Percentiles rank a stretch among this genome's conserved stretches.
phyloP scores from a whole-genome alignment of 2,888 invertebrate genomes.

The Hydropsyche betteni region DNA sequence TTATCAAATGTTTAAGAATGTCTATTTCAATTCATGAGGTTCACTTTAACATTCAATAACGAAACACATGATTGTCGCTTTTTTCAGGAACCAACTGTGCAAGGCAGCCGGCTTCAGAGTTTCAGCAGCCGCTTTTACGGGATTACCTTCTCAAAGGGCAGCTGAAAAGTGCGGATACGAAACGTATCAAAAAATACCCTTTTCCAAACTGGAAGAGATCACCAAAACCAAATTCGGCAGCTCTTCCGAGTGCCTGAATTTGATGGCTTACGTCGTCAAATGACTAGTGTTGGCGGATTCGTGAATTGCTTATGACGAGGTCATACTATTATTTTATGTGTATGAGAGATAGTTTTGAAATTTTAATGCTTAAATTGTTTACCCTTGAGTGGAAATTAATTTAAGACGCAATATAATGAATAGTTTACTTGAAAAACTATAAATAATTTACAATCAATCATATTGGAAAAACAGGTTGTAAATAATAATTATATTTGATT shows the following conservation, averaged over 20 bases:
- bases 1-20: too few species aligned
- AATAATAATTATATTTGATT: too few species aligned
- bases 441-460: too few species aligned
- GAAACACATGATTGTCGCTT: background rate
- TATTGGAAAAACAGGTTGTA: too few species aligned
- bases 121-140: conserved; percentile 46
- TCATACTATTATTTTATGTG: background rate
- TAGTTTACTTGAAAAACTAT: too few species aligned
- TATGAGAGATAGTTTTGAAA: too few species aligned
- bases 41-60: background rate
- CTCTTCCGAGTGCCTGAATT: conserved; percentile 41
- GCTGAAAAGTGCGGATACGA: conserved; percentile 47
- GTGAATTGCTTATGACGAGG: background rate
- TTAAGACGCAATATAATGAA: too few species aligned
- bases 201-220: conserved; percentile 40
- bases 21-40: too few species aligned
- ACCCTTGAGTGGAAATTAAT: too few species aligned
- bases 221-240: conserved; percentile 42
- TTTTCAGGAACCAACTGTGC: conserved; percentile 45
- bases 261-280: conserved; percentile 46
- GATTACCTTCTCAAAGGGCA: conserved; percentile 40
- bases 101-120: conserved; percentile 43
- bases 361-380: too few species aligned
- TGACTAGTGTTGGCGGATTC: conserved; percentile 1
- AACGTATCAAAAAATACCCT: conserved; percentile 42